A percentile compares a stretch with the other conserved stretches of the same genome.
phyloP scores from a whole-genome alignment of 1,140 invertebrate genomes.

The Dendrolimus kikuchii region DNA sequence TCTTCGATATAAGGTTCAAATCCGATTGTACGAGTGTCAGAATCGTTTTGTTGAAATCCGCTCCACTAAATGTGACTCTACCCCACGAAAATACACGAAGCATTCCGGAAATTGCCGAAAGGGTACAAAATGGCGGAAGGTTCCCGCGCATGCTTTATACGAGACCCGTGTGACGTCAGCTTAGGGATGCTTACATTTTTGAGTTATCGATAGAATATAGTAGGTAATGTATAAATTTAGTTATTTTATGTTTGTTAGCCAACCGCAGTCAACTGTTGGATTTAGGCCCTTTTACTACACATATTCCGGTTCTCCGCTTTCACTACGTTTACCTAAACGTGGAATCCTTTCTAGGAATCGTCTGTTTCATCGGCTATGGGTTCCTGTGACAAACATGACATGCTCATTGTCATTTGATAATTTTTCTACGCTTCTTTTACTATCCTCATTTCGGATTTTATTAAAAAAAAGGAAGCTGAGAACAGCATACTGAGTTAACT shows the following conservation, averaged over 20 bases:
- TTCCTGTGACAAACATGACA: too few species aligned
- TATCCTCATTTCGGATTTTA: conserved; percentile 4
- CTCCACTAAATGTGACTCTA: not conserved
- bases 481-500: conserved; percentile 7
- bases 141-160: conserved; percentile 49
- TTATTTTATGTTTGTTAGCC: too few species aligned
- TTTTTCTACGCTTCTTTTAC: too few species aligned
- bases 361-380: too few species aligned
- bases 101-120: conserved; percentile 21
- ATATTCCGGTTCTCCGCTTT: too few species aligned
- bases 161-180: conserved; percentile 39
- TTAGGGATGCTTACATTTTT: conserved; percentile 19
- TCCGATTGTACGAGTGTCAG: not conserved
- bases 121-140: conserved; percentile 32
- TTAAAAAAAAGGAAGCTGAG: not conserved
- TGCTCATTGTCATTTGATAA: too few species aligned
- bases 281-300: too few species aligned
- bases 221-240: not conserved
- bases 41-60: not conserved
- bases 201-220: conserved; percentile 7
- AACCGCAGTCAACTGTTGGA: too few species aligned
- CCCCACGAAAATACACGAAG: conserved; percentile 14
- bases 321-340: too few species aligned
- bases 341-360: too few species aligned
- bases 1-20: not conserved